These are phyloP conservation scores for Saccopteryx leptura DNA, from an alignment of 2,113 vertebrate species.

Conservation along the genomic window DNA sequence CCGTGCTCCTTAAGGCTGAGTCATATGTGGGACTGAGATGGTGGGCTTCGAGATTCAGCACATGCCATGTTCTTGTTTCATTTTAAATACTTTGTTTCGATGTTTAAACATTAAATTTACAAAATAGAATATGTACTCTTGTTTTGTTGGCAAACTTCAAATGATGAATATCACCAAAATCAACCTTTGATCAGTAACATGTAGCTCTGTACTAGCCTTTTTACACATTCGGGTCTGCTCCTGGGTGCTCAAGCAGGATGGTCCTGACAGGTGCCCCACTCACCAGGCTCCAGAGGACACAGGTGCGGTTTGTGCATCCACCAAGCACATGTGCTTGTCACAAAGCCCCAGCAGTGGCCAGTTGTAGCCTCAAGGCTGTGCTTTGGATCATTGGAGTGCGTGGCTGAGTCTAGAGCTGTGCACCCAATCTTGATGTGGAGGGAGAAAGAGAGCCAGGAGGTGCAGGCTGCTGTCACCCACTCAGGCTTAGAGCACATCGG, in stretches of 20 bases:
- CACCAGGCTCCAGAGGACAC: background rate
- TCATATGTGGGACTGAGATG: background rate
- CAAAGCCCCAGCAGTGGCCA: background rate
- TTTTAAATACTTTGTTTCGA: conserved; percentile 15
- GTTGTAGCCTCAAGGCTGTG: background rate
- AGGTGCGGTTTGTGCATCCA: accelerated
- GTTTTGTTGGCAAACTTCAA: background rate
- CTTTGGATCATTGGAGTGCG: background rate
- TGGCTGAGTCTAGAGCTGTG: background rate
- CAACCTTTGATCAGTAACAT: background rate
- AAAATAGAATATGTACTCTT: background rate
- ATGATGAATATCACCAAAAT: background rate
- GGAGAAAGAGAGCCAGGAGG: background rate
- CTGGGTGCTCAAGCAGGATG: background rate
- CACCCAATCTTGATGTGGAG: background rate
- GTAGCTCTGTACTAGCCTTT: background rate
- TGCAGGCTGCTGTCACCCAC: background rate
- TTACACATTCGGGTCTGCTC: background rate
- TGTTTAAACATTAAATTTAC: background rate
- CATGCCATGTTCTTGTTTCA: background rate
- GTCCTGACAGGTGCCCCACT: background rate
- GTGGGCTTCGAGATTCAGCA: background rate
- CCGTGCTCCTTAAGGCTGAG: background rate
- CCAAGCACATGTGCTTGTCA: background rate
- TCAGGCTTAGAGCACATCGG: background rate